A percentile compares a stretch with the other conserved stretches of the same genome.
Conservation (phyloP, 2,797 vertebrate species). For the Girardinus metallicus region DNA sequence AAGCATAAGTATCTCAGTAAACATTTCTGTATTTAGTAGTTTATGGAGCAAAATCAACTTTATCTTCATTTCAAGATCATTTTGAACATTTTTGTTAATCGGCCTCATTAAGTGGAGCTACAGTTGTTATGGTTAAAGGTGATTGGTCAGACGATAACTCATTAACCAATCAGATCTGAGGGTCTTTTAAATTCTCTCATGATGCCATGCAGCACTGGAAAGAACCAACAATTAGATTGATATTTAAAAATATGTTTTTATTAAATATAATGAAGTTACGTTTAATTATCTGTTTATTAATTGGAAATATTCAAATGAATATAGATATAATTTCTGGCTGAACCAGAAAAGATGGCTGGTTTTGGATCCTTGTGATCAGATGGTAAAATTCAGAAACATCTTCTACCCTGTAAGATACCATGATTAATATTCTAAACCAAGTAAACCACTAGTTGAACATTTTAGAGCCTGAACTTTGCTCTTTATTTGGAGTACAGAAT, state of each 20-base stretch:
- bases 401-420: neutral
- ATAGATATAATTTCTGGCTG: neutral
- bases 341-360: neutral
- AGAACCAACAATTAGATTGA: too few species aligned
- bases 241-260: too few species aligned
- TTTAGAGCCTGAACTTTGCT: neutral
- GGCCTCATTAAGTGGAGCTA: neutral
- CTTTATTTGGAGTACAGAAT: neutral
- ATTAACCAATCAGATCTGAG: neutral
- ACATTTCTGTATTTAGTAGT: neutral
- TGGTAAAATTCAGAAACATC: neutral
- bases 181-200: neutral
- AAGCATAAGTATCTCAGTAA: too few species aligned
- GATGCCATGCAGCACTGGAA: neutral
- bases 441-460: neutral
- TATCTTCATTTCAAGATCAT: neutral
- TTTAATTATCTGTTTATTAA: neutral
- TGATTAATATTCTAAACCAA: neutral
- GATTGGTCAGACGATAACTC: neutral
- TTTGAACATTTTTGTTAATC: neutral
- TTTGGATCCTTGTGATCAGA: neutral
- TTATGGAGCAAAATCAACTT: neutral
- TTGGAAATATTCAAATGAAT: neutral
- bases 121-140: neutral
- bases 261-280: neutral